These are phyloP conservation scores for Cichlasoma orientale DNA, from an alignment of 2,797 vertebrate species.

Conservation along the genomic window DNA sequence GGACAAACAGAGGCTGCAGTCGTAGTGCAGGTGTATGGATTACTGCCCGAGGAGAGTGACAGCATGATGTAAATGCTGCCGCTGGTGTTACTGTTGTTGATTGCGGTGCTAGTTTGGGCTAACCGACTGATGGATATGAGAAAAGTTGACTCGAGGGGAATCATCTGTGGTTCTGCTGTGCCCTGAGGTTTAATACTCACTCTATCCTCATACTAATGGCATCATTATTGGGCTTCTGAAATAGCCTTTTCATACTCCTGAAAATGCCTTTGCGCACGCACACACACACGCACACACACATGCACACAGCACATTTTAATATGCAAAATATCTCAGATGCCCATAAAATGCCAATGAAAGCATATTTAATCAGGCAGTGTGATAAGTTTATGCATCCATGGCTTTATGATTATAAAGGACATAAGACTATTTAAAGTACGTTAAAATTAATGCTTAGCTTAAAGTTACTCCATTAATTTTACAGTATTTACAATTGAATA, in stretches of 20 bases:
- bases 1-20: constrained; percentile 35
- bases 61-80: constrained; percentile 41
- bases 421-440: not conserved
- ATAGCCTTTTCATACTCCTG: constrained; percentile 26
- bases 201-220: constrained; percentile 57
- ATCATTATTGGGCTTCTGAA: constrained; percentile 57
- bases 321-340: not conserved
- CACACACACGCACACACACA: no score
- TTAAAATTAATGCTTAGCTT: not conserved
- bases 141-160: constrained; percentile 47
- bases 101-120: constrained; percentile 40
- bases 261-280: not conserved
- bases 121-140: constrained; percentile 48
- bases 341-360: not conserved
- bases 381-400: not conserved
- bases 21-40: constrained; percentile 51
- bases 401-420: not conserved
- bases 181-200: constrained; percentile 53
- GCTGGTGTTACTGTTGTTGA: constrained; percentile 31
- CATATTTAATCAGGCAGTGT: not conserved
- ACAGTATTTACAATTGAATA: not conserved
- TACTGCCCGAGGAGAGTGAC: constrained; percentile 35
- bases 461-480: not conserved
- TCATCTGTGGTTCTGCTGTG: constrained; percentile 53
- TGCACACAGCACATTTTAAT: not conserved